Evolutionary conservation across 1,140 invertebrate species (phyloP), one percentile per base, ranked within the genome.

Genomic region (Coelopa frigida): DNA sequence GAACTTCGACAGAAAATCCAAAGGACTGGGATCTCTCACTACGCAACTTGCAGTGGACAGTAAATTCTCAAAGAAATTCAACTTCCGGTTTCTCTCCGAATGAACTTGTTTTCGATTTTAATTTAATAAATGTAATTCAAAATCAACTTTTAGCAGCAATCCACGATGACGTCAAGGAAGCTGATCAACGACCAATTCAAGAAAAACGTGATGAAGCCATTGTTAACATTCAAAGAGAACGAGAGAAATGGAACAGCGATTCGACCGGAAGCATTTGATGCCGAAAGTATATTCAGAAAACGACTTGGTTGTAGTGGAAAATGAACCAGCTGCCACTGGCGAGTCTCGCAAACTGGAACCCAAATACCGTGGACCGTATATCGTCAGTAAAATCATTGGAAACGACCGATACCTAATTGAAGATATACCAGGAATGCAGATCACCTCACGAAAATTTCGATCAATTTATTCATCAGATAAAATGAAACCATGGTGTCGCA

Each of bases 31-130:
- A 54, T 40, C 40, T 40, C 15, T 18, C 41, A 8, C 27, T 61
- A 29, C 26, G 17, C 12, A 15, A 56, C 0, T 46, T 57, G 10
- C 54, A 62, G 48, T 54, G 50, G 46, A 50, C 53, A 1, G 17
- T 61, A 12, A 61, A 61, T 43, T 58, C 59, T 26, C 48, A 58
- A 10, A n/a, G 45, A 22, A 43, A 53, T 42, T 44, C 50, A 11
- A 49, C 48, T 2, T 60, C 52, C 8, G 50, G 50, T 11, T 37
- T 54, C 32, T 53, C 48, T 27, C 55, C 61, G 5, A 49, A 42
- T 17, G 46, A 50, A 20, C 33, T 62, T 5, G 43, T 62, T 1
- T 59, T 58, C 20, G 36, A 43, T 15, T 43, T 48, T 33, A 48
- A 47, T 18, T 4, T 43, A 11, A n/a, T 29, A 4, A 31, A 47